phyloP scores from a whole-genome alignment of 2,797 vertebrate genomes.

The Limosa lapponica region DNA sequence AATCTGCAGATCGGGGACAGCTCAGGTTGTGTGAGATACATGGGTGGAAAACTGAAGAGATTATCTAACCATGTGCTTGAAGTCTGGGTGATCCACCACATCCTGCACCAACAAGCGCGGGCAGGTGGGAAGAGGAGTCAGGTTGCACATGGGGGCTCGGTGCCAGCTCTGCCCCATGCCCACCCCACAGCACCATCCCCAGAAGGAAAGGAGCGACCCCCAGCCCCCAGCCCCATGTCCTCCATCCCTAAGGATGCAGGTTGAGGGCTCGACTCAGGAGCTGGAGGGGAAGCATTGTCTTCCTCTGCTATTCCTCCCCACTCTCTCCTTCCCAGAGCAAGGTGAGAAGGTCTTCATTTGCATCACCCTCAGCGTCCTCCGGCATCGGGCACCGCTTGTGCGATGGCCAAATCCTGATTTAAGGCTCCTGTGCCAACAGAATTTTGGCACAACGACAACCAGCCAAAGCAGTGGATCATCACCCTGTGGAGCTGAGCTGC shows the following conservation, averaged over 20 bases:
- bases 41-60: rapidly evolving
- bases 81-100: background rate
- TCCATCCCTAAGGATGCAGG: rapidly evolving
- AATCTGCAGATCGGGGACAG: background rate
- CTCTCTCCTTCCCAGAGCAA: background rate
- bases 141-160: rapidly evolving
- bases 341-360: background rate
- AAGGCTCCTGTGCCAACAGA: background rate
- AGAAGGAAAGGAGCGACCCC: background rate
- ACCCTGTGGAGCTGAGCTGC: rapidly evolving
- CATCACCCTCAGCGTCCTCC: background rate
- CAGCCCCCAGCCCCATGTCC: background rate
- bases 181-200: background rate
- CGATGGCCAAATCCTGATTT: rapidly evolving
- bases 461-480: rapidly evolving
- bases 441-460: background rate
- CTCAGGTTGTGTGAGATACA: background rate
- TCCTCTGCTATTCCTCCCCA: background rate
- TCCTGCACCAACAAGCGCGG: rapidly evolving
- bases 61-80: rapidly evolving
- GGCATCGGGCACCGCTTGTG: rapidly evolving
- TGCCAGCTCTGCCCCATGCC: rapidly evolving
- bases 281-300: rapidly evolving
- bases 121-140: rapidly evolving
- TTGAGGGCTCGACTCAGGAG: background rate